These are phyloP conservation scores for Sebastes miniatus DNA, from an alignment of 2,797 vertebrate species.

Conservation along the genomic window DNA sequence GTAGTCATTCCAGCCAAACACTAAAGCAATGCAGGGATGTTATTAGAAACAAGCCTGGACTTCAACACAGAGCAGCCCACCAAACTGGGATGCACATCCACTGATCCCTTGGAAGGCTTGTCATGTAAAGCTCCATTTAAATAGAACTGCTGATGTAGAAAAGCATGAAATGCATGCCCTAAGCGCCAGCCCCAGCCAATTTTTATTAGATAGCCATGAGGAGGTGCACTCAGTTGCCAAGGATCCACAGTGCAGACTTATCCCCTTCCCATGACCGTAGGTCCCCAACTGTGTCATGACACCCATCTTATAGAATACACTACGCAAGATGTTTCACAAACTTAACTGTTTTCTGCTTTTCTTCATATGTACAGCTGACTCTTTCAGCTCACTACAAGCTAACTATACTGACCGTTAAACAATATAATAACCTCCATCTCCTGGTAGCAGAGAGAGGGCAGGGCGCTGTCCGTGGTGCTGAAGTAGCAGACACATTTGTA, in stretches of 20 bases:
- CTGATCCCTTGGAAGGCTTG: neutral
- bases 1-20: slow-evolving; percentile 30
- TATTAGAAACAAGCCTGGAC: neutral
- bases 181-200: neutral
- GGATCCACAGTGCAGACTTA: neutral
- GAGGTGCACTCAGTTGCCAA: neutral
- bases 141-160: neutral
- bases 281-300: neutral
- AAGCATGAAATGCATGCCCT: neutral
- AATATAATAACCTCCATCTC: neutral
- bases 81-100: neutral
- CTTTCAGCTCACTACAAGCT: neutral
- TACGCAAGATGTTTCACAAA: neutral
- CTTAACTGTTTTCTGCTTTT: neutral
- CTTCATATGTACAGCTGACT: neutral
- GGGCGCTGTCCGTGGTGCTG: neutral
- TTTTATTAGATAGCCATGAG: neutral
- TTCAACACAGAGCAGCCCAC: neutral
- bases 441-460: neutral
- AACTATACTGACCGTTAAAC: neutral
- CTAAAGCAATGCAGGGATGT: neutral
- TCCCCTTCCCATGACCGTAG: neutral
- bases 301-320: neutral
- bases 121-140: neutral
- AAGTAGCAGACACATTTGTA: too few species aligned